Evolutionary conservation across 2,797 vertebrate species (phyloP).

Genomic region (Parambassis ranga): DNA sequence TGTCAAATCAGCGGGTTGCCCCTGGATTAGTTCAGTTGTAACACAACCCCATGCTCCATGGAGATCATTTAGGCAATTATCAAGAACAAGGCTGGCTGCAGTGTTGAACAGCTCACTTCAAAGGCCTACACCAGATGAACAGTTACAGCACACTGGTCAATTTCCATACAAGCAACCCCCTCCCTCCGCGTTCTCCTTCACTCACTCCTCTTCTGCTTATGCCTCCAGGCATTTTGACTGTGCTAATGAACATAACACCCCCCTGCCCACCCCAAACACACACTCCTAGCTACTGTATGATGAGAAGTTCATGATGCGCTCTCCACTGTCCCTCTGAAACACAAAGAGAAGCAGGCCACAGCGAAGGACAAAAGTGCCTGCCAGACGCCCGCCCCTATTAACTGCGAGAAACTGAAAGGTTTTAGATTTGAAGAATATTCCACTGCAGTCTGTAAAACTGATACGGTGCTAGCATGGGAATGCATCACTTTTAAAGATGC

Average conservation of each 20-base stretch:
- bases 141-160: constrained; percentile 85
- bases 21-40: constrained; percentile 84
- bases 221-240: constrained; percentile 81
- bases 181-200: constrained; percentile 46
- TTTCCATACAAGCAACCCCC: constrained; percentile 82
- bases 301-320: constrained; percentile 73
- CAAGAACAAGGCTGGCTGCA: constrained; percentile 84
- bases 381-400: constrained; percentile 41
- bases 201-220: constrained; percentile 65
- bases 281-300: constrained; percentile 61
- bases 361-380: constrained; percentile 58
- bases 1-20: constrained; percentile 83
- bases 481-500: constrained; percentile 18
- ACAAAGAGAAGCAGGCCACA: constrained; percentile 52
- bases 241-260: constrained; percentile 83
- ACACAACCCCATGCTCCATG: constrained; percentile 75
- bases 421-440: constrained; percentile 32
- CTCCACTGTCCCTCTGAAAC: constrained; percentile 47
- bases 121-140: constrained; percentile 81
- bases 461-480: background rate
- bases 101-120: constrained; percentile 84
- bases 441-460: constrained; percentile 23
- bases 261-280: constrained; percentile 57
- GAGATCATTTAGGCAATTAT: constrained; percentile 90
- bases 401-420: constrained; percentile 22